A percentile compares a stretch with the other conserved stretches of the same genome.
These are phyloP conservation scores for Pipra filicauda DNA, from an alignment of 2,113 vertebrate species.

Conservation along the genomic window DNA sequence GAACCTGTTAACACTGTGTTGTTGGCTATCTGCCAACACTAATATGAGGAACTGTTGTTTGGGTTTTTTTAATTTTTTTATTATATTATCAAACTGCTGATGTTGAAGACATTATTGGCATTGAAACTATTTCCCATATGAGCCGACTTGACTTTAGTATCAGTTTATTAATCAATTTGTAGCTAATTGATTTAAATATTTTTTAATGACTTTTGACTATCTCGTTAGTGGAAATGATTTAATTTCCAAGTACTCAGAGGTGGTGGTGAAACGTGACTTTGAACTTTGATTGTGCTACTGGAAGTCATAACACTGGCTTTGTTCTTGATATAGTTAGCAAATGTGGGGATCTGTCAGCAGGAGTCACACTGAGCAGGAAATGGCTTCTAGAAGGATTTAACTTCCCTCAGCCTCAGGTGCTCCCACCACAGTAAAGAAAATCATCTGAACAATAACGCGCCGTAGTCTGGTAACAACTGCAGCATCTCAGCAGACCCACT, in stretches of 20 bases:
- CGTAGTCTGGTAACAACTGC: too few relatives aligned
- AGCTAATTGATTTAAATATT: background rate
- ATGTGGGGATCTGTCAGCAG: background rate
- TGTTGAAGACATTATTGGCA: background rate
- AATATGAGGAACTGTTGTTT: background rate
- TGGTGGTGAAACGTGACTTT: background rate
- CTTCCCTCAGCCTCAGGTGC: background rate
- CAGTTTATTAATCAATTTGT: background rate
- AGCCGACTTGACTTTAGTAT: background rate
- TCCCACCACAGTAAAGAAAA: background rate
- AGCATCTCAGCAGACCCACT: background rate
- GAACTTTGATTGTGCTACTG: background rate
- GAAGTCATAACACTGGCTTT: background rate
- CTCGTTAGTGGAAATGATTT: background rate
- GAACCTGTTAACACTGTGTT: background rate
- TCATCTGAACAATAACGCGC: accelerated
- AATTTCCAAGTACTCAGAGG: background rate
- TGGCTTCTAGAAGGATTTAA: background rate
- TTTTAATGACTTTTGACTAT: background rate
- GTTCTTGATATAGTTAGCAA: background rate
- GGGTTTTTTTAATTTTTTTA: background rate
- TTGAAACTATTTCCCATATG: background rate
- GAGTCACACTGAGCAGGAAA: background rate
- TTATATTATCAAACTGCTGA: background rate
- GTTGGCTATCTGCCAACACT: background rate